Conservation (phyloP, 64 coral and sea anemone species). For the Actinia equina region DNA sequence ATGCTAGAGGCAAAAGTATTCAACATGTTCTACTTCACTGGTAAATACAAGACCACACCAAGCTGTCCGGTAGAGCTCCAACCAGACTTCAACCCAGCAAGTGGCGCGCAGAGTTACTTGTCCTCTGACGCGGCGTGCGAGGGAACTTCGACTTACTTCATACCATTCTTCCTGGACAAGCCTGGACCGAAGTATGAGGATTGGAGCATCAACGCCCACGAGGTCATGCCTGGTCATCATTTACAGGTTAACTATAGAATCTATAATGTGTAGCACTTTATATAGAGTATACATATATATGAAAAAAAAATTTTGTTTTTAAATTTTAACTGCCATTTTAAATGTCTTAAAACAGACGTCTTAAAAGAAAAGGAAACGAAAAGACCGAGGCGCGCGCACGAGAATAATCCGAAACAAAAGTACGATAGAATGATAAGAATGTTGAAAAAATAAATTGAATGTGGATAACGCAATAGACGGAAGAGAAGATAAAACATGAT, state of each 20-base stretch:
- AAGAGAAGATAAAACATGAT: too few species aligned
- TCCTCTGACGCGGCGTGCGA: conserved; percentile 16
- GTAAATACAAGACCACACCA: conserved; percentile 50
- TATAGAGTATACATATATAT: too few species aligned
- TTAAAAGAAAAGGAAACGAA: too few species aligned
- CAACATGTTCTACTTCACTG: conserved; percentile 54
- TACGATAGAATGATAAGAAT: too few species aligned
- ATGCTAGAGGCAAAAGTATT: conserved; percentile 13
- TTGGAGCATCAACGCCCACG: conserved; percentile 51
- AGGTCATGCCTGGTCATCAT: conserved; percentile 74
- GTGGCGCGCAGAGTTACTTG: conserved; percentile 30
- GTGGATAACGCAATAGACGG: too few species aligned
- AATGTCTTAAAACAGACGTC: too few species aligned
- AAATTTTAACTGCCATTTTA: too few species aligned
- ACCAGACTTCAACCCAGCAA: conserved; percentile 54
- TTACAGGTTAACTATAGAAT: conserved; percentile 37
- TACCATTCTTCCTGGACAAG: conserved; percentile 67
- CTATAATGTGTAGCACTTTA: too few species aligned
- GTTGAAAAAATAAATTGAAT: too few species aligned
- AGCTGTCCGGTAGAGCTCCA: conserved; percentile 36
- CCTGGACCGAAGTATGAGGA: conserved; percentile 67
- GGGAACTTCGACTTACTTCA: not conserved
- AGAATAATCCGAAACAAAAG: too few species aligned
- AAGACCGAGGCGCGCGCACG: too few species aligned
- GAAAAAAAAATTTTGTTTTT: too few species aligned